Evolutionary conservation across 2,113 vertebrate genomes (phyloP), one percentile per base, ranked within the genome.

Genomic region (Apteryx owenii): DNA sequence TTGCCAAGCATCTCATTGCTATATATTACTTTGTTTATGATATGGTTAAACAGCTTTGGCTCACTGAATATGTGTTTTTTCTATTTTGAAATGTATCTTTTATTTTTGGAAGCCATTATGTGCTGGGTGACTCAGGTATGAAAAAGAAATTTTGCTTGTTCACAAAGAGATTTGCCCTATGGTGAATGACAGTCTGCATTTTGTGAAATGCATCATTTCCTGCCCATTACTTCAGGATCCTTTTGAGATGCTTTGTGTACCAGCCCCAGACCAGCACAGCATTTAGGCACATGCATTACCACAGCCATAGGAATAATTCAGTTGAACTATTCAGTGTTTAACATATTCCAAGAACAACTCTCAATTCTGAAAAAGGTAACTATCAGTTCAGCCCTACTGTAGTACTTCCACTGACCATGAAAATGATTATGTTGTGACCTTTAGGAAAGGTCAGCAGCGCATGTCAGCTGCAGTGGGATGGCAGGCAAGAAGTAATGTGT

Each of bases 161-260:
- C 85, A 84, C 73, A 79, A 64, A 78, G 79, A 48, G 29, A 77
- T 85, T 78, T 86, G 93, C 85, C 92, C 88, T 46, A 69, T 91
- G 85, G 79, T 90, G 90, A 83, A 93, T 89, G 90, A 94, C 88
- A 94, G 90, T 72, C 77, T 81, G 56, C 51, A 26, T 51, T 93
- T 96, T 95, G 85, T 58, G 13, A 86, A 95, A 44, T 69, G 86
- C 86, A 87, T 96, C 90, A 95, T 94, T 92, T 95, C 92, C 94
- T 96, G 95, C 76, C 51, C 90, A 89, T 94, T 84, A 79, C 66
- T 92, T 68, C 65, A 33, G 0, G 6, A 61, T n/a, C 36, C 31
- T 61, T 89, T 65, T 6, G 13, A 58, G 90, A 53, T 2, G 0
- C 14, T n/a, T 31, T 14, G 0, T 2, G 23, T 12, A 56, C 18